These are phyloP conservation scores for Itoplectis maculator DNA, from an alignment of 2,888 invertebrate species.

Conservation along the genomic window DNA sequence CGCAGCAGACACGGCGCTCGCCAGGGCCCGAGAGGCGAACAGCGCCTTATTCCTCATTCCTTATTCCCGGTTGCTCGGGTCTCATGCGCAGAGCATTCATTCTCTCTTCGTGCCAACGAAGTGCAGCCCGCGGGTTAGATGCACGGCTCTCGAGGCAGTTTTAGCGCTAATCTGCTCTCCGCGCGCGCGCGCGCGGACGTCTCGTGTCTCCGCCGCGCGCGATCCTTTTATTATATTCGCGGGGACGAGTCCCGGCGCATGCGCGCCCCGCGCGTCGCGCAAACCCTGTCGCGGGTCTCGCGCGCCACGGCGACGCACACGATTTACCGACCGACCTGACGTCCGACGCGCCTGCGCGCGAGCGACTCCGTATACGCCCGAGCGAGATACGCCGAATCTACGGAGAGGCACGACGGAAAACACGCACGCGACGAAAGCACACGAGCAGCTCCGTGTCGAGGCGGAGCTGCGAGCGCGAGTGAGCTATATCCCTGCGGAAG, in stretches of 20 bases:
- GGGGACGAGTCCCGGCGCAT: constrained; percentile 39
- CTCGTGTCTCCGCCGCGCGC: constrained; percentile 45
- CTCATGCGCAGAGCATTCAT: constrained; percentile 55
- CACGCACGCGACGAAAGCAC: constrained; percentile 61
- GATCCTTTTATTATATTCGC: constrained; percentile 55
- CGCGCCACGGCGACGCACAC: constrained; percentile 32
- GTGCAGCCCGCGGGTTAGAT: constrained; percentile 42
- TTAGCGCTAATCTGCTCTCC: constrained; percentile 64
- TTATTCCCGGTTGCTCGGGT: constrained; percentile 42
- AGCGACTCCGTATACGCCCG: too few species aligned
- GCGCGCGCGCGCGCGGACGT: constrained; percentile 50
- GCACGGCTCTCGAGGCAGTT: constrained; percentile 57
- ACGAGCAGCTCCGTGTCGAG: constrained; percentile 23
- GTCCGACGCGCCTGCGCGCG: too few species aligned
- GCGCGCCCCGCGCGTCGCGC: constrained; percentile 17
- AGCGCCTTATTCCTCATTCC: constrained; percentile 57
- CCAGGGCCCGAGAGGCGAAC: constrained; percentile 31
- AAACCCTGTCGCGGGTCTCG: constrained; percentile 29
- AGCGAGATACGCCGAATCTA: constrained; percentile 75
- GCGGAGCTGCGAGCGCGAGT: not conserved
- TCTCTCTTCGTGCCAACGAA: constrained; percentile 31
- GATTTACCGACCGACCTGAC: constrained; percentile 57
- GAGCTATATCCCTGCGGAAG: constrained; percentile 14
- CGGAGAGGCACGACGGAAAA: constrained; percentile 64
- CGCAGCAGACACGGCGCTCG: too few species aligned